Evolutionary conservation across 2,888 invertebrate species (phyloP), one percentile per base, ranked within the genome.

Genomic region (Mechanitis messenoides): DNA sequence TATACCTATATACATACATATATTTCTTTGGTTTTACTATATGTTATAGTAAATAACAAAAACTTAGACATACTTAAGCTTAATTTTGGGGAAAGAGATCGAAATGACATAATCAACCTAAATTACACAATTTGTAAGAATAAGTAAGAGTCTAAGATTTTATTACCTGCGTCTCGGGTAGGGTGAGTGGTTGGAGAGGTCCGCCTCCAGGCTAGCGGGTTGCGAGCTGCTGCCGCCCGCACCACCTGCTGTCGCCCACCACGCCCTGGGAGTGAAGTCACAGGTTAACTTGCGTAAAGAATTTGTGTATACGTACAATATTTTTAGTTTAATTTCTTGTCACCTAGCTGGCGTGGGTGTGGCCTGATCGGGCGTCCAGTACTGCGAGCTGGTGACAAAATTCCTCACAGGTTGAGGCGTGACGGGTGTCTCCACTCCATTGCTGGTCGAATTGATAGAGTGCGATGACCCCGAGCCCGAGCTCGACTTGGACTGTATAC

Each of bases 181-280:
- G 0, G 88, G 88, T 12, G 89, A 88, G 68, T 85, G 82, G 62
- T 78, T 83, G 20, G 82, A 77, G 69, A 83, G 79, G 65, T 89
- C 90, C 0, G 82, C 77, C 71, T 91, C 91, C 3, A 90, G 71
- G 67, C 90, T 90, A 45, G 90, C 74, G 1, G 91, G 91, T 74
- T 91, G 91, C 33, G 91, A 91, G 63, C 87, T 88, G 72, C 90
- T 88, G 63, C 91, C 89, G 35, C 89, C 88, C 0, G 85, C 80
- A 70, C 76, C 76, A 53, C 75, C 76, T 59, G 78, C 74, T 2
- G 77, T 72, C 60, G 83, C 84, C 89, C 89, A 88, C 75, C 85
- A 82, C 53, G 88, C 83, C 64, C 89, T 88, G 69, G 20, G 31
- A 50, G 7, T 9, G 2, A 9, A 9, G 11, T 7, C 7, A 9